Conservation (phyloP, 2,888 invertebrate species). For the Lochmaea crataegi region DNA sequence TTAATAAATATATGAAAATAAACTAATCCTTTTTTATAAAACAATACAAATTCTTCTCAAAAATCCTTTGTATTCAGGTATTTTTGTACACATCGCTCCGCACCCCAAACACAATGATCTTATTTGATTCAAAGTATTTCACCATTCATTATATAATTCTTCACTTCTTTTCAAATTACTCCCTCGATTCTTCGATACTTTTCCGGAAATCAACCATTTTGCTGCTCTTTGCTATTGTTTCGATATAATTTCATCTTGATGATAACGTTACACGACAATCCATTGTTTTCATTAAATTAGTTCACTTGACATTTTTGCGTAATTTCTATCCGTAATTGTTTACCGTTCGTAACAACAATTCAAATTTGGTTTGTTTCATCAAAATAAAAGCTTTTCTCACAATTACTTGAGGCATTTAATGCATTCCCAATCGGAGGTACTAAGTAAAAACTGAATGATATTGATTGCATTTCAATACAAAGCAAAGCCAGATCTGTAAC, state of each 20-base stretch:
- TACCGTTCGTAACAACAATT: conserved; percentile 13
- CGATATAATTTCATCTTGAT: conserved; percentile 7
- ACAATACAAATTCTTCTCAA: too few relatives aligned
- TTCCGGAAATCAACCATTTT: conserved; percentile 9
- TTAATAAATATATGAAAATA: too few relatives aligned
- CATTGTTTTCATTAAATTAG: conserved; percentile 17
- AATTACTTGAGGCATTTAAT: neutral
- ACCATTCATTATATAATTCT: conserved; percentile 12
- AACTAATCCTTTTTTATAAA: too few relatives aligned
- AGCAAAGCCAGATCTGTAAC: too few relatives aligned
- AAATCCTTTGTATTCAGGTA: neutral
- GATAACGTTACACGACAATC: conserved; percentile 12
- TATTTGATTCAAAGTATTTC: neutral
- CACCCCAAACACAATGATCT: neutral
- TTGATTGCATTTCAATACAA: too few relatives aligned
- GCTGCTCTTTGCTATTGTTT: neutral
- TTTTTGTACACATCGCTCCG: neutral
- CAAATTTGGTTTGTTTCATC: neutral
- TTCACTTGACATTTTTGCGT: conserved; percentile 15
- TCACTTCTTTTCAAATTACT: neutral
- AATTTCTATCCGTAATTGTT: conserved; percentile 11
- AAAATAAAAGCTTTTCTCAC: neutral
- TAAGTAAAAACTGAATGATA: too few relatives aligned
- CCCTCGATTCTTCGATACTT: conserved; percentile 7
- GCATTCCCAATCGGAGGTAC: too few relatives aligned